Conservation (phyloP, 2,113 vertebrate genomes). For the Acanthochromis polyacanthus region DNA sequence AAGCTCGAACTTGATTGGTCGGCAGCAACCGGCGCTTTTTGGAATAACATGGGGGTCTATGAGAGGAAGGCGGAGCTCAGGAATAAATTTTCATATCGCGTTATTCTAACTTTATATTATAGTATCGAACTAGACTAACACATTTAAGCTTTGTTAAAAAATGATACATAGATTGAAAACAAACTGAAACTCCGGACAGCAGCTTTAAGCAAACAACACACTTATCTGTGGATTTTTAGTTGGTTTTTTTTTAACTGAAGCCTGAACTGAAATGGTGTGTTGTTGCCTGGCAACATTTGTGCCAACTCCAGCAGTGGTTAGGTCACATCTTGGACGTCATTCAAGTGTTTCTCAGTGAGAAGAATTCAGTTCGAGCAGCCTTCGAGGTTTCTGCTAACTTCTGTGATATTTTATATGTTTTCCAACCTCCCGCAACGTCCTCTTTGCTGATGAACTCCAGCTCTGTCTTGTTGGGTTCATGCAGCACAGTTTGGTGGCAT, state of each 20-base stretch:
- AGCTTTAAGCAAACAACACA: not conserved
- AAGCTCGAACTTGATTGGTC: too few relatives aligned
- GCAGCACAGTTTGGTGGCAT: not conserved
- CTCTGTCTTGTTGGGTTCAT: not conserved
- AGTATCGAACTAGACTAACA: too few relatives aligned
- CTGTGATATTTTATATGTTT: constrained; percentile 41
- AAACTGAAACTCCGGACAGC: too few relatives aligned
- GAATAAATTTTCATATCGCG: too few relatives aligned
- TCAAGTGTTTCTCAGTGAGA: constrained; percentile 60
- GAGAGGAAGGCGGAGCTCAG: too few relatives aligned
- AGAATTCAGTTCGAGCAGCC: constrained; percentile 47
- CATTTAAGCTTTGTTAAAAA: too few relatives aligned
- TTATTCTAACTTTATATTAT: too few relatives aligned
- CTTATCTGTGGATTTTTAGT: not conserved
- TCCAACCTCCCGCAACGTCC: not conserved
- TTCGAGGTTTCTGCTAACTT: constrained; percentile 16
- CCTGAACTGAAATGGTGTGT: not conserved
- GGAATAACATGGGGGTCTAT: too few relatives aligned
- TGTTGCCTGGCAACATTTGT: constrained; percentile 57
- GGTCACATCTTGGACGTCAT: constrained; percentile 48
- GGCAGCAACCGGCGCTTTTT: too few relatives aligned
- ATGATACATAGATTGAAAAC: too few relatives aligned
- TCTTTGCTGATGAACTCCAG: not conserved
- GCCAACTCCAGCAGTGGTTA: constrained; percentile 54
- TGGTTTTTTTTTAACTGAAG: constrained; percentile 1